Conservation (phyloP, 2,113 vertebrate species). For the Pseudonaja textilis region DNA sequence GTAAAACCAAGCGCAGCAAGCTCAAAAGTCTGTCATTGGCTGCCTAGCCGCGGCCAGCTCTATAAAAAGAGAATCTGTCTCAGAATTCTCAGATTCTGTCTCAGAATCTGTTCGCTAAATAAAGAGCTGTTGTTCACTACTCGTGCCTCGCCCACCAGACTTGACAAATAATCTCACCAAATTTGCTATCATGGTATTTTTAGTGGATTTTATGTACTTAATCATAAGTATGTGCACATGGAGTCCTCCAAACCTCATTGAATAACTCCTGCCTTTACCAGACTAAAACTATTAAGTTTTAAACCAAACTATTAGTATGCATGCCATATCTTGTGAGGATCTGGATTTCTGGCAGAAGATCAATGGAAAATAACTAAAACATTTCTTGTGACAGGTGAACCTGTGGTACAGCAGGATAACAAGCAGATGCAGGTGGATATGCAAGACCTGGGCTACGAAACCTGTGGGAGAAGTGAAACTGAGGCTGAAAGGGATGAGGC, state of each 20-base stretch:
- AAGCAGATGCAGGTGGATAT: slow-evolving; percentile 90
- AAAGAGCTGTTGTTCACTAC: too few relatives aligned
- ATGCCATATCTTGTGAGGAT: neutral
- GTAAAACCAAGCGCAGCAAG: too few relatives aligned
- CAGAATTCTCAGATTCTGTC: too few relatives aligned
- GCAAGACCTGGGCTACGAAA: slow-evolving; percentile 95
- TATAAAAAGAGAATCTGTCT: too few relatives aligned
- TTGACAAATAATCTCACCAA: neutral
- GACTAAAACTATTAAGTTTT: neutral
- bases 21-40: too few relatives aligned
- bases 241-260: neutral
- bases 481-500: slow-evolving; percentile 87
- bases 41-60: too few relatives aligned
- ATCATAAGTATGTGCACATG: neutral
- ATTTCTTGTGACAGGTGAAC: slow-evolving; percentile 70
- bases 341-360: neutral
- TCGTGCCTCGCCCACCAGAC: too few relatives aligned
- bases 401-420: slow-evolving; percentile 77
- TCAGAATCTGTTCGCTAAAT: too few relatives aligned
- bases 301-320: too few relatives aligned
- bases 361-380: neutral
- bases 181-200: neutral
- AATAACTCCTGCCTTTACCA: neutral
- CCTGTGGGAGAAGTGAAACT: slow-evolving; percentile 89
- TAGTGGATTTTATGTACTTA: neutral